phyloP scores from a whole-genome alignment of 2,113 vertebrate species.

The Cynoglossus semilaevis region DNA sequence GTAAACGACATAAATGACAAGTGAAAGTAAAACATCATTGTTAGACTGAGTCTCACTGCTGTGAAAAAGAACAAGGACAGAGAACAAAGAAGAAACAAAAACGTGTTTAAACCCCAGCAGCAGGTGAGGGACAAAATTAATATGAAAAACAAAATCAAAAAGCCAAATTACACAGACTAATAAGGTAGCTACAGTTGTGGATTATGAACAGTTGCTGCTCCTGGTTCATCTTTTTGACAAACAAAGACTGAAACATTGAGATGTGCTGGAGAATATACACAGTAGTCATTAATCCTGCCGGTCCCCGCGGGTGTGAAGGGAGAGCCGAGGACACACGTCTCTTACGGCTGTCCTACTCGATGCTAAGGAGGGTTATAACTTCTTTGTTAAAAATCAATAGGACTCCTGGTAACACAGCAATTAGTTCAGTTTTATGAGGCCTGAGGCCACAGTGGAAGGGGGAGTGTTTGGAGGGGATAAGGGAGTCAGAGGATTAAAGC shows the following conservation, averaged over 20 bases:
- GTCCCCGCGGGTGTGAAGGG: slow-evolving; percentile 98
- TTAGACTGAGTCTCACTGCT: slow-evolving; percentile 94
- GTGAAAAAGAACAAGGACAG: slow-evolving; percentile 75
- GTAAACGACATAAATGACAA: no score
- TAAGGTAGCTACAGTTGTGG: slow-evolving; percentile 99
- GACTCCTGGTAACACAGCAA: slow-evolving; percentile 96
- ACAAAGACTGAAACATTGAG: slow-evolving; percentile 99
- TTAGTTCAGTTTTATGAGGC: slow-evolving; percentile 97
- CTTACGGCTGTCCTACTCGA: slow-evolving; percentile 91
- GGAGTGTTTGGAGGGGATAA: slow-evolving; percentile 21
- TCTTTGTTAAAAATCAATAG: slow-evolving; percentile 99
- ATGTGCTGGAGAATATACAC: slow-evolving; percentile 99
- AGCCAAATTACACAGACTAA: slow-evolving; percentile 99
- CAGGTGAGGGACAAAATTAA: slow-evolving; percentile 99
- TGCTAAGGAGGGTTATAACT: slow-evolving; percentile 97
- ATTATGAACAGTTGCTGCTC: slow-evolving; percentile 99
- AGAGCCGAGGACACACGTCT: slow-evolving; percentile 87
- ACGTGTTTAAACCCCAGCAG: slow-evolving; percentile 90
- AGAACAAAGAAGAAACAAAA: slow-evolving; percentile 19
- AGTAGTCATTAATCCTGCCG: slow-evolving; percentile 99
- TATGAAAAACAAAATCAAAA: slow-evolving; percentile 99
- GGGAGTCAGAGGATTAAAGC: slow-evolving; percentile 32
- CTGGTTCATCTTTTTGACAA: slow-evolving; percentile 99
- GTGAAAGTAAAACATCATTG: no score
- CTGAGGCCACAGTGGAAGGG: slow-evolving; percentile 77